Base-by-base conservation (phyloP, 2,797 vertebrate species). In the Neoniphon sammara region DNA sequence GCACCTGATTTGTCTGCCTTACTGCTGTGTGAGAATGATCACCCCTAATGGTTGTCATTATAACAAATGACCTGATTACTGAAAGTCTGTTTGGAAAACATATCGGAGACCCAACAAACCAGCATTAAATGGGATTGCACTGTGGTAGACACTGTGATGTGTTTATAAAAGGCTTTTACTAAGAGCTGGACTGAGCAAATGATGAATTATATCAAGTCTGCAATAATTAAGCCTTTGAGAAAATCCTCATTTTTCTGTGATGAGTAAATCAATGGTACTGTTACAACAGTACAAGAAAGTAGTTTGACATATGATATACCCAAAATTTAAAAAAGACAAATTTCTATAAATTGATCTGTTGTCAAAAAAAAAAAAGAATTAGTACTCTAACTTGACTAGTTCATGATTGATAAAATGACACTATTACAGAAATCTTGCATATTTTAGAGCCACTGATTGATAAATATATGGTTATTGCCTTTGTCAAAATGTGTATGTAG, bases 1-100 rank as follows among this genome's bases (percentile, higher is more conserved):
- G 85, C 87, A 87, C 87, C 89, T 88, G 90, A 94, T 92, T 88
- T 85, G 73, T 91, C 77, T 87, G 89, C 79, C 88, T 72, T 87
- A 88, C 88, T 87, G 91, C 91, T 93, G 91, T 82, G 91, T 90
- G 84, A 86, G 75, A 80, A 88, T 91, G 85, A 90, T 91, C 86
- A 88, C 76, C 84, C 75, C 89, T 91, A 91, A 93, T 93, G 86
- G 88, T 93, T 92, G 90, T 93, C 92, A 92, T 93, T 94, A 92
- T 90, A 88, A 91, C 88, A 94, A 94, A 94, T 94, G 91, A 95
- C 93, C 93, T 94, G 93, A 94, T 94, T 91, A 91, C 89, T 83
- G 91, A 81, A 86, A 70, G 85, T 88, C 90, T 90, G 85, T 92
- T 90, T 89, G 84, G 86, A 87, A 91, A 91, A 89, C 88, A 89